A percentile compares a stretch with the other conserved stretches of the same genome.
These are phyloP conservation scores for Ameiurus melas DNA, from an alignment of 2,113 vertebrate genomes.

Conservation along the genomic window DNA sequence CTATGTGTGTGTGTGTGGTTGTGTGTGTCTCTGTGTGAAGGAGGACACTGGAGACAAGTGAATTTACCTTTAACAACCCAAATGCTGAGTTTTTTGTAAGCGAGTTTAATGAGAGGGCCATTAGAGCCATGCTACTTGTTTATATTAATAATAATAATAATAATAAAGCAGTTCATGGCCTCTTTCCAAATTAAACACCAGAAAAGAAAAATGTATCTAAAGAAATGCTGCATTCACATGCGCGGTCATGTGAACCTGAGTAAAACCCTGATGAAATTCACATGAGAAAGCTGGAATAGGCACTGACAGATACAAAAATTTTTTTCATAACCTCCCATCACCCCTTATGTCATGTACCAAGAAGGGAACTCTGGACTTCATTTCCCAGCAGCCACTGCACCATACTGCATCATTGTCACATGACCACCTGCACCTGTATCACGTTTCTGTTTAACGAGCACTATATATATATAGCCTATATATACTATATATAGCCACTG, in stretches of 20 bases:
- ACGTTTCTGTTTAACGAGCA: too few relatives aligned
- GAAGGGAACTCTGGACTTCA: too few relatives aligned
- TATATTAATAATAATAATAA: not conserved
- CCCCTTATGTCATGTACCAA: not conserved
- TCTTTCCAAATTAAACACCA: too few relatives aligned
- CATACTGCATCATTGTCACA: too few relatives aligned
- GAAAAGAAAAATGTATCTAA: not conserved
- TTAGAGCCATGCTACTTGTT: not conserved
- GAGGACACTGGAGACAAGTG: not conserved
- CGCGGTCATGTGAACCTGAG: conserved; percentile 10
- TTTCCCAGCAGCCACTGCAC: too few relatives aligned
- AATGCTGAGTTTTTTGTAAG: not conserved
- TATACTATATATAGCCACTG: too few relatives aligned
- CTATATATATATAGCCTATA: too few relatives aligned
- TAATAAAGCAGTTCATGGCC: not conserved
- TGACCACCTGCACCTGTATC: too few relatives aligned
- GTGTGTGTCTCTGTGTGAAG: not conserved
- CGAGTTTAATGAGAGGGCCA: not conserved
- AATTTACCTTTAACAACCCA: not conserved
- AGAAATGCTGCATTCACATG: not conserved
- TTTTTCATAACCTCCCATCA: conserved; percentile 7
- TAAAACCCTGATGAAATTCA: conserved; percentile 11
- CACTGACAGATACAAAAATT: conserved; percentile 36
- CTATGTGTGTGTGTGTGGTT: not conserved
- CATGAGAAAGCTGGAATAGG: conserved; percentile 15